Evolutionary conservation across 2,888 invertebrate species (phyloP).

Genomic region (Aleiodes alternator): DNA sequence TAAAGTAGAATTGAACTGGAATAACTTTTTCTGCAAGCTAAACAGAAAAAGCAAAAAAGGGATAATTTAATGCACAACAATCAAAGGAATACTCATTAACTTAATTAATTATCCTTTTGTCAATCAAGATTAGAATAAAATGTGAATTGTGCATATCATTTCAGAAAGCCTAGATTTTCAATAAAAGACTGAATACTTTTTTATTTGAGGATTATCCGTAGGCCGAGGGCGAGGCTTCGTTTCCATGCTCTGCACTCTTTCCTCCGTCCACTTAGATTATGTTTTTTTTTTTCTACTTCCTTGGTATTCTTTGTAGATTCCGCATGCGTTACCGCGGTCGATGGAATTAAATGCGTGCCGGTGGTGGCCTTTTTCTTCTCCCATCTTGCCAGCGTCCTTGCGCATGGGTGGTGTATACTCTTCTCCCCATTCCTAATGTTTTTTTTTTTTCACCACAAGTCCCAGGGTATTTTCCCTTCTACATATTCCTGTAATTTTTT

Average conservation of each 20-base stretch:
- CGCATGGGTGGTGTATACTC: slow-evolving; percentile 47
- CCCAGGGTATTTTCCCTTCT: slow-evolving; percentile 44
- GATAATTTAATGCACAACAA: not conserved
- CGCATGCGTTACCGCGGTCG: slow-evolving; percentile 75
- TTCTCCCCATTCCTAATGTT: slow-evolving; percentile 36
- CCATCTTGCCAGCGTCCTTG: slow-evolving; percentile 50
- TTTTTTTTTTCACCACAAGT: slow-evolving; percentile 40
- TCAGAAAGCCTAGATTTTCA: slow-evolving; percentile 1
- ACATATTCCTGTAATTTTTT: slow-evolving; percentile 48
- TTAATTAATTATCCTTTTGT: slow-evolving; percentile 16
- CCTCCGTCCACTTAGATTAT: slow-evolving; percentile 24
- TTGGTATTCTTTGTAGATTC: slow-evolving; percentile 74
- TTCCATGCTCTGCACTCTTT: not conserved
- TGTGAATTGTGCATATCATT: not conserved
- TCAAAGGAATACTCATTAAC: not conserved
- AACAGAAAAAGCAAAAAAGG: not conserved
- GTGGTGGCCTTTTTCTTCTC: slow-evolving; percentile 67
- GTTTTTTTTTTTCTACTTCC: slow-evolving; percentile 63
- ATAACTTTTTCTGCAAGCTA: slow-evolving; percentile 50
- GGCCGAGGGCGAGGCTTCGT: slow-evolving; percentile 32
- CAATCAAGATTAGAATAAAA: not conserved
- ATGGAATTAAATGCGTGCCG: slow-evolving; percentile 73
- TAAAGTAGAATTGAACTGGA: slow-evolving; percentile 47
- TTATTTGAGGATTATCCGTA: slow-evolving; percentile 35
- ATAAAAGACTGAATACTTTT: slow-evolving; percentile 25